Base-by-base conservation (phyloP, 2,797 vertebrate species). In the Sphenodon punctatus region DNA sequence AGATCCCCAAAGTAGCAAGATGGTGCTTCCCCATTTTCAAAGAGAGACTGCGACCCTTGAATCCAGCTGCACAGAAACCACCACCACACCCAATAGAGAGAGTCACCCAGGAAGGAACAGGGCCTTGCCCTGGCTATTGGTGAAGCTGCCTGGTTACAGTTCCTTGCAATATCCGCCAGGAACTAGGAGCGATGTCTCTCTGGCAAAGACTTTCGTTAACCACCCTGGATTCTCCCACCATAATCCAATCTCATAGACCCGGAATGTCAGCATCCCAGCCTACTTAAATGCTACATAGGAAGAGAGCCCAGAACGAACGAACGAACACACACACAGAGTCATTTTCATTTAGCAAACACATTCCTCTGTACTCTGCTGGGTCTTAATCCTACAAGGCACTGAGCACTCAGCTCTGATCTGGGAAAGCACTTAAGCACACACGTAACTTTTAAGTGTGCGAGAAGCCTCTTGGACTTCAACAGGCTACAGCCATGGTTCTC, bases 251-350 rank as follows among this genome's bases (percentile, higher is more conserved):
- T 39, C 34, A 27, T 23, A 45, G 15, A 14, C 0, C 32, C 13
- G 42, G 56, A 46, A 68, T 48, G 46, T 22, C 0, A 8, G 15
- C 61, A 39, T 10, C 2, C 10, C 41, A 80, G 12, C 25, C n/a
- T 11, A 23, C 2, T 0, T 41, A 11, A 0, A 0, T 1, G 27
- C 22, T 46, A 17, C 41, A 25, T 38, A 41, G 19, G 10, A 46
- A 46, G 63, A n/a, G n/a, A n/a, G n/a, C n/a, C n/a, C n/a, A n/a
- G n/a, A n/a, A n/a, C 10, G 4, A 0, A 2, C 58, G 63, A n/a
- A 30, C 0, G 4, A 3, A 6, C 11, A 19, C 0, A 0, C 48
- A 58, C 27, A 56, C 0, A 10, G 19, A 36, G 27, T 72, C 16
- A 23, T 1, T 1, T 9, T 10, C 30, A 10, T 16, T 78, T 30